Evolutionary conservation across 2,113 vertebrate genomes (phyloP).

Genomic region (Sitta europaea): DNA sequence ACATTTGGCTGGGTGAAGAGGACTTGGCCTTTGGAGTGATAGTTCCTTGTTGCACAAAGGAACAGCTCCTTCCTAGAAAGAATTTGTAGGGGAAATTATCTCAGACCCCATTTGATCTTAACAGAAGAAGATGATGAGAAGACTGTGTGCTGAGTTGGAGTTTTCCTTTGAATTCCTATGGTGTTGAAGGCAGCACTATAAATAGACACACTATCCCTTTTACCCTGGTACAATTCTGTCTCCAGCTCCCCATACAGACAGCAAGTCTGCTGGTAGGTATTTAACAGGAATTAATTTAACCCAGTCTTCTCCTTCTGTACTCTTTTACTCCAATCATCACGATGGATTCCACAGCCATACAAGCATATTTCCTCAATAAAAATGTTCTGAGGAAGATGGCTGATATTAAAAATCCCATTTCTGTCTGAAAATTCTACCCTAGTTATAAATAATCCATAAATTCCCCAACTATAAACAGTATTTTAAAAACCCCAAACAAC

Average conservation of each 20-base stretch:
- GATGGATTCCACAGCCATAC: neutral
- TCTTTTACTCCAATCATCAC: neutral
- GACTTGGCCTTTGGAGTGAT: neutral
- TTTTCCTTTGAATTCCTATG: constrained; percentile 56
- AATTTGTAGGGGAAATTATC: constrained; percentile 11
- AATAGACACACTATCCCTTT: constrained; percentile 51
- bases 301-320: neutral
- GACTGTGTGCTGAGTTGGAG: constrained; percentile 44
- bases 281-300: constrained; percentile 58
- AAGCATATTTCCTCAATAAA: constrained; percentile 3
- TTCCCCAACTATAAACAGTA: neutral
- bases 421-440: neutral
- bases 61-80: neutral
- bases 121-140: constrained; percentile 53
- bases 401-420: constrained; percentile 11
- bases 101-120: constrained; percentile 31
- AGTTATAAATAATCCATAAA: neutral
- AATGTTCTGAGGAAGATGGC: neutral
- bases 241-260: constrained; percentile 14
- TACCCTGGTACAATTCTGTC: constrained; percentile 40
- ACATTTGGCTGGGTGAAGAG: neutral
- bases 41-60: neutral
- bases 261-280: constrained; percentile 44
- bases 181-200: constrained; percentile 53
- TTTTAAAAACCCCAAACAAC: neutral